Conservation (phyloP, 2,888 invertebrate species). For the Petrolisthes cinctipes region DNA sequence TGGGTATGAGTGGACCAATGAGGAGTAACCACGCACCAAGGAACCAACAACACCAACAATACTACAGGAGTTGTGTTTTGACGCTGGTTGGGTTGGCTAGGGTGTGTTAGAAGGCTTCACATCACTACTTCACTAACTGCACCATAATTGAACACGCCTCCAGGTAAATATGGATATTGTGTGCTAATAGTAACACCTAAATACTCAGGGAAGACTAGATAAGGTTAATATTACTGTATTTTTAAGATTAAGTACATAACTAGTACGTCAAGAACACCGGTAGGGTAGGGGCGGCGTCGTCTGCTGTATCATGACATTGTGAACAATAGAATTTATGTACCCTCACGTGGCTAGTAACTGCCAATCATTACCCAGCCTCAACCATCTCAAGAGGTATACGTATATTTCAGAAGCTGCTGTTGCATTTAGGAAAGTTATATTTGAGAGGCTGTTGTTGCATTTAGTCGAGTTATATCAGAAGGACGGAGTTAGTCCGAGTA, state of each 20-base stretch:
- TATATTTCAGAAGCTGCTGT: too few species aligned
- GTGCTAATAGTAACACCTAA: too few species aligned
- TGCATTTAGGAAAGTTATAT: too few species aligned
- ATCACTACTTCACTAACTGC: not conserved
- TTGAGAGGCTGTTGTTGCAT: too few species aligned
- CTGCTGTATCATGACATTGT: not conserved
- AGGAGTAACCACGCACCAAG: constrained; percentile 24
- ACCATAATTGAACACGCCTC: too few species aligned
- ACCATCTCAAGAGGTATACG: too few species aligned
- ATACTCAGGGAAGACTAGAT: too few species aligned
- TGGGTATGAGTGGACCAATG: not conserved
- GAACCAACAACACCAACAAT: not conserved
- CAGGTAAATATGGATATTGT: too few species aligned
- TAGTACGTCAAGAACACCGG: not conserved
- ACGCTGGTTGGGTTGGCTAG: not conserved
- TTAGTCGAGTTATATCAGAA: too few species aligned
- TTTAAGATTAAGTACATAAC: too few species aligned
- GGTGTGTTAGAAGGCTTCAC: not conserved
- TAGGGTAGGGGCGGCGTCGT: not conserved
- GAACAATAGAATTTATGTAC: not conserved
- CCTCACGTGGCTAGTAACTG: not conserved
- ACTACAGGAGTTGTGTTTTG: constrained; percentile 30
- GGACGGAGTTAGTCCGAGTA: too few species aligned
- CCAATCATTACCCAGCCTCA: not conserved
- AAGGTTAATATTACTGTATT: too few species aligned